Conservation (phyloP, 2,113 vertebrate species). For the Tenebrosternarchus preto region DNA sequence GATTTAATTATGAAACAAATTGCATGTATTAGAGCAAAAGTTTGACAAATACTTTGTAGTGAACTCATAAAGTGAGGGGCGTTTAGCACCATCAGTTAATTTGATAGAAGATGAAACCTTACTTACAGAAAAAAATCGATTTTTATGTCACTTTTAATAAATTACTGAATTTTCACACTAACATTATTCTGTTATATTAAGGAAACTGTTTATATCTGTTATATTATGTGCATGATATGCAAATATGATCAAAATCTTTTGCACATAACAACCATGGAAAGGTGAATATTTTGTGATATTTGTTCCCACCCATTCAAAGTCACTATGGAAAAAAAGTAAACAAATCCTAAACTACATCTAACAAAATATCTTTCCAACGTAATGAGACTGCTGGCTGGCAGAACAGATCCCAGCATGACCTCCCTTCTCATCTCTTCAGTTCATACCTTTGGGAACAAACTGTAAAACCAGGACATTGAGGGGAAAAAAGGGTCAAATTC, state of each 20-base stretch:
- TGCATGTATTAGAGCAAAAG: neutral
- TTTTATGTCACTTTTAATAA: neutral
- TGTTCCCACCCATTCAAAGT: neutral
- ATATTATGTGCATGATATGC: neutral
- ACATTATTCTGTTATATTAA: neutral
- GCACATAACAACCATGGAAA: neutral
- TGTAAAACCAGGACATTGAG: neutral
- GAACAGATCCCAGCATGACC: neutral
- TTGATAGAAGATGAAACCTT: neutral
- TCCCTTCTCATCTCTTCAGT: neutral
- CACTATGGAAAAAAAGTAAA: neutral
- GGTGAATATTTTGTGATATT: neutral
- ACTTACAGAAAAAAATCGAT: neutral
- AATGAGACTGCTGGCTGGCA: slow-evolving; percentile 2
- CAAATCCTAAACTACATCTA: neutral
- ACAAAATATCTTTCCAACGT: neutral
- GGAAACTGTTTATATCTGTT: neutral
- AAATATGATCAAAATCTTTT: slow-evolving; percentile 1
- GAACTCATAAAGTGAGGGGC: neutral
- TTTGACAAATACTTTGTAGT: neutral
- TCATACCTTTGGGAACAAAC: slow-evolving; percentile 6
- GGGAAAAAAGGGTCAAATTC: slow-evolving; percentile 4
- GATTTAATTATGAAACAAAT: neutral
- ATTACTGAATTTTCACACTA: neutral
- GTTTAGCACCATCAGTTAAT: neutral